phyloP scores from a whole-genome alignment of 2,113 vertebrate genomes.

The Kryptolebias marmoratus region DNA sequence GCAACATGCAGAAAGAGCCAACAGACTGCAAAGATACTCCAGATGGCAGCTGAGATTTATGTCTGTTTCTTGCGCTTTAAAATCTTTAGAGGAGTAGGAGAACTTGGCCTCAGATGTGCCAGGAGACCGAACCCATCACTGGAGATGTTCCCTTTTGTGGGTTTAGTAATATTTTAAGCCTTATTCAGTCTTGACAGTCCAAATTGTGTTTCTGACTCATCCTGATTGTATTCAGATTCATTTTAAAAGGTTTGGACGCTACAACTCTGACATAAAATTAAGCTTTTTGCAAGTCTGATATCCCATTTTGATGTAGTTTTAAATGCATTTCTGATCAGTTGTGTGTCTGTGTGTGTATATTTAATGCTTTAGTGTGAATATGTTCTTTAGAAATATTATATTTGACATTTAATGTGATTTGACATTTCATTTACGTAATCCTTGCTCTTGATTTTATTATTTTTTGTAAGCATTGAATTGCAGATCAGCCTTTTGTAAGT shows the following conservation, averaged over 20 bases:
- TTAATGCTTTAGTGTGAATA: not conserved
- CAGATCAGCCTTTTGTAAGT: not conserved
- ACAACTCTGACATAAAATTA: not conserved
- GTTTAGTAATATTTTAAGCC: not conserved
- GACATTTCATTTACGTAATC: not conserved
- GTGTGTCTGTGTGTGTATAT: not conserved
- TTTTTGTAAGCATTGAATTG: not conserved
- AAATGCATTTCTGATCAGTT: not conserved
- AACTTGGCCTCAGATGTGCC: not conserved
- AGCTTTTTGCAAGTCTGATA: not conserved
- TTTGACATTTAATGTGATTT: no score
- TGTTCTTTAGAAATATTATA: not conserved
- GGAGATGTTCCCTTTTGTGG: slow-evolving; percentile 6
- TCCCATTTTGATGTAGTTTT: not conserved
- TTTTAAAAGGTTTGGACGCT: not conserved
- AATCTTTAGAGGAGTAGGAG: not conserved
- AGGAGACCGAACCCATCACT: not conserved
- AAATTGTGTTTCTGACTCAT: not conserved
- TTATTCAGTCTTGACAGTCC: not conserved
- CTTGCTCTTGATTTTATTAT: not conserved
- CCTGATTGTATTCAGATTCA: not conserved
- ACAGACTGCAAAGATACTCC: slow-evolving; percentile 1
- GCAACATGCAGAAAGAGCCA: not conserved
- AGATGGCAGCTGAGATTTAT: slow-evolving; percentile 25
- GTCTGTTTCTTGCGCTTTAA: slow-evolving; percentile 11